Percentiles rank a stretch among this genome's conserved stretches.
Conservation (phyloP, 1,140 invertebrate genomes). For the Armadillidium nasatum region DNA sequence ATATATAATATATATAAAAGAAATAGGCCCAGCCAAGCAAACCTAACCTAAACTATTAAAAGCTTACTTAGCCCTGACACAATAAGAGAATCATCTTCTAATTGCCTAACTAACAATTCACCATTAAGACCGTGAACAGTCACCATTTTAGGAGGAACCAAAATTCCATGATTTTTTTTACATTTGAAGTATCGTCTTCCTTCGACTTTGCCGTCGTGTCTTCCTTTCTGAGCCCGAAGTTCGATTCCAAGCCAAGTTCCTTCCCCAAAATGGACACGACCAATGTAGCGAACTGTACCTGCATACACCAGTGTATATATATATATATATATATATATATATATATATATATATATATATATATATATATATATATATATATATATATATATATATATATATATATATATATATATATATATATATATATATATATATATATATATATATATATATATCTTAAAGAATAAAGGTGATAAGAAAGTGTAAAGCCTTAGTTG, state of each 20-base stretch:
- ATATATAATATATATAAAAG: too few relatives aligned
- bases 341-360: conserved; percentile 13
- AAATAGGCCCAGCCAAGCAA: too few relatives aligned
- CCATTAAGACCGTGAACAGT: conserved; percentile 58
- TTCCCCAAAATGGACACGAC: conserved; percentile 55
- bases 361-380: conserved; percentile 15
- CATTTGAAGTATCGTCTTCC: conserved; percentile 55
- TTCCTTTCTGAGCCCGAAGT: conserved; percentile 52
- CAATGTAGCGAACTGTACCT: conserved; percentile 54
- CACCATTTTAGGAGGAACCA: conserved; percentile 55
- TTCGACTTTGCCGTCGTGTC: conserved; percentile 55
- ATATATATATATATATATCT: background rate
- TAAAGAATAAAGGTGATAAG: too few relatives aligned
- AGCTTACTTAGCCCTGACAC: too few relatives aligned
- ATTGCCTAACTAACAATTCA: conserved; percentile 51
- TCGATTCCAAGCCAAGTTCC: conserved; percentile 57
- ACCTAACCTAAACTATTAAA: too few relatives aligned
- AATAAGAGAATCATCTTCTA: conserved; percentile 8
- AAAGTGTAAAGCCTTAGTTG: too few relatives aligned
- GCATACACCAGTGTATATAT: background rate
- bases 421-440: conserved; percentile 11
- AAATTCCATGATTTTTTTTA: conserved; percentile 52
- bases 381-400: conserved; percentile 13
- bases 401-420: conserved; percentile 15
- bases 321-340: conserved; percentile 8